These are phyloP conservation scores for Altica lythri DNA, from an alignment of 2,888 invertebrate genomes.

Conservation along the genomic window DNA sequence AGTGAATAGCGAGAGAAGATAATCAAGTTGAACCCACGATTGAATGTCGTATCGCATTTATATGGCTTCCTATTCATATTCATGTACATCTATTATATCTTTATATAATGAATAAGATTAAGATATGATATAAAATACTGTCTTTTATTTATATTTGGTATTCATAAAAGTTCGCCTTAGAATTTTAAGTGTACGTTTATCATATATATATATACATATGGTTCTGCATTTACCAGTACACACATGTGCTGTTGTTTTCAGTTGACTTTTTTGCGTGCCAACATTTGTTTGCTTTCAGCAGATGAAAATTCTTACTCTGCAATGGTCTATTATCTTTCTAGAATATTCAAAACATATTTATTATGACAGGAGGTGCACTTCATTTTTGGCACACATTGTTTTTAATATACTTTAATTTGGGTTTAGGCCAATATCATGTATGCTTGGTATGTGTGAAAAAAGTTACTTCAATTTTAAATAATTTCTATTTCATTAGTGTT, in stretches of 20 bases:
- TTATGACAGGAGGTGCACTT: neutral
- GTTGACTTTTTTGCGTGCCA: constrained; percentile 22
- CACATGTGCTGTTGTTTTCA: constrained; percentile 31
- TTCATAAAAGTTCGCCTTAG: constrained; percentile 32
- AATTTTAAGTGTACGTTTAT: constrained; percentile 33
- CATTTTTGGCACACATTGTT: constrained; percentile 1
- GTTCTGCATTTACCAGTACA: constrained; percentile 37
- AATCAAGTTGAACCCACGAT: constrained; percentile 25
- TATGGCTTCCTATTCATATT: constrained; percentile 21
- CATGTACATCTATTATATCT: constrained; percentile 25
- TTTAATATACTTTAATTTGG: no score
- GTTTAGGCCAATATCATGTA: no score
- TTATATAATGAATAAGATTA: constrained; percentile 28
- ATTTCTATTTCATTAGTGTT: no score
- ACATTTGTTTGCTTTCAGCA: constrained; percentile 15
- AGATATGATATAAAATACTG: constrained; percentile 32
- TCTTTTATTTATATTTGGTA: constrained; percentile 28
- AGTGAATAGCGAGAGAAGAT: constrained; percentile 20
- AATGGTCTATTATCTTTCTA: constrained; percentile 3
- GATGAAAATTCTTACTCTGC: neutral
- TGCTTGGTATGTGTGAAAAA: no score
- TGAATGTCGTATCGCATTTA: constrained; percentile 13
- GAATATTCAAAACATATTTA: neutral
- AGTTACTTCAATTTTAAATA: no score
- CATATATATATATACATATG: constrained; percentile 34